Evolutionary conservation across 2,797 vertebrate species (phyloP), one percentile per base, ranked within the genome.

Genomic region (Urophycis tenuis): DNA sequence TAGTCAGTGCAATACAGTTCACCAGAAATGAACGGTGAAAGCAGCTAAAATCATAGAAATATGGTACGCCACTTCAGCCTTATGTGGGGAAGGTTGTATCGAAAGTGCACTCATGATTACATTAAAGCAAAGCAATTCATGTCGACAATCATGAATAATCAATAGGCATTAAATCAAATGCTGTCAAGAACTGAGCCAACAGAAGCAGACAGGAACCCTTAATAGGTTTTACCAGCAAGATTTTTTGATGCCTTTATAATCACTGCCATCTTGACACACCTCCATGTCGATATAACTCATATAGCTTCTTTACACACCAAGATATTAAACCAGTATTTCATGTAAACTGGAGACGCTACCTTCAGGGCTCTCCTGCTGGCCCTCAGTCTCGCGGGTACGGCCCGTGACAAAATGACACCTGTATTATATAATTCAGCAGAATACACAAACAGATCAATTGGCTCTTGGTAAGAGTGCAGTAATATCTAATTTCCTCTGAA

Each of bases 401-500:
- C 5, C 30, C 9, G 36, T 29, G 25, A 64, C 60, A 34, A 69
- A 85, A 86, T 76, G 77, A 85, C 81, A 79, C 77, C 84, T 76
- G 82, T 82, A 89, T 88, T 81, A n/a, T n/a, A n/a, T n/a, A 88
- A 92, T 85, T 90, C 81, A 79, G 79, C 64, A 71, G 79, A 81
- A 82, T 80, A 81, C n/a, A 78, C 81, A 88, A 84, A 85, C 72
- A 79, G 84, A 89, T 89, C 85, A 88, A 88, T 89, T 77, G 80
- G 74, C 78, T 85, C 82, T 78, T 82, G 73, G 73, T 64, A 76
- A 80, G 81, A 76, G 78, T 25, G 73, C 73, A 78, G 74, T 83
- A 80, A 89, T 85, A 85, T 89, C 88, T 85, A 30, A 91, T 92
- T 91, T 91, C 88, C 88, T 83, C 76, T 71, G 73, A 88, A 90